These are phyloP conservation scores for Drosophila phalerata DNA, from an alignment of 2,888 invertebrate species.

Conservation along the genomic window DNA sequence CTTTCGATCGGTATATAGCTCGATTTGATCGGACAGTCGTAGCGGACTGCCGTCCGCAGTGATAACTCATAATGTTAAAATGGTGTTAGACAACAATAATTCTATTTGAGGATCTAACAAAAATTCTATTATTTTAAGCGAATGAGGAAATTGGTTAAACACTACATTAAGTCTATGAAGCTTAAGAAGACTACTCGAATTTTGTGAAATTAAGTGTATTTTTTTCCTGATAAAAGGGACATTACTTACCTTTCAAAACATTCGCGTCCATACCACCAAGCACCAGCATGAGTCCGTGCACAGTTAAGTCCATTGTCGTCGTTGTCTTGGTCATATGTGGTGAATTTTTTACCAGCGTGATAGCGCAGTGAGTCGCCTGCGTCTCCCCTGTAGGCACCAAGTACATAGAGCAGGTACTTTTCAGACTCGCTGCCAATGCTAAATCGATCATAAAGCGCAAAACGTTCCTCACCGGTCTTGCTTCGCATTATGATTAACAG, in stretches of 20 bases:
- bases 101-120: too few relatives aligned
- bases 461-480: slow-evolving; percentile 42
- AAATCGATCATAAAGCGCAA: slow-evolving; percentile 63
- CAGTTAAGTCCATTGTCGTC: slow-evolving; percentile 71
- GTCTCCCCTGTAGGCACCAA: slow-evolving; percentile 60
- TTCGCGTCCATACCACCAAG: slow-evolving; percentile 71
- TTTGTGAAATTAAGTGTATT: too few relatives aligned
- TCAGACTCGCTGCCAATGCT: slow-evolving; percentile 61
- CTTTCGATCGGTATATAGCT: too few relatives aligned
- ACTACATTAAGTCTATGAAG: too few relatives aligned
- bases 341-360: slow-evolving; percentile 69
- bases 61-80: too few relatives aligned
- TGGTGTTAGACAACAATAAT: too few relatives aligned
- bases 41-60: too few relatives aligned
- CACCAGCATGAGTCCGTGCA: slow-evolving; percentile 61
- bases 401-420: slow-evolving; percentile 57
- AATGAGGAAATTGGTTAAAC: too few relatives aligned
- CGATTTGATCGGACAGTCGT: too few relatives aligned
- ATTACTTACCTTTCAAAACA: slow-evolving; percentile 59
- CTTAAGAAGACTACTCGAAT: too few relatives aligned
- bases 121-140: too few relatives aligned
- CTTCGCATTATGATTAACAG: slow-evolving; percentile 52
- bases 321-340: slow-evolving; percentile 71
- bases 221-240: too few relatives aligned
- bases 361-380: slow-evolving; percentile 63